phyloP scores from a whole-genome alignment of 2,113 vertebrate genomes.

The Eudorcas thomsonii region DNA sequence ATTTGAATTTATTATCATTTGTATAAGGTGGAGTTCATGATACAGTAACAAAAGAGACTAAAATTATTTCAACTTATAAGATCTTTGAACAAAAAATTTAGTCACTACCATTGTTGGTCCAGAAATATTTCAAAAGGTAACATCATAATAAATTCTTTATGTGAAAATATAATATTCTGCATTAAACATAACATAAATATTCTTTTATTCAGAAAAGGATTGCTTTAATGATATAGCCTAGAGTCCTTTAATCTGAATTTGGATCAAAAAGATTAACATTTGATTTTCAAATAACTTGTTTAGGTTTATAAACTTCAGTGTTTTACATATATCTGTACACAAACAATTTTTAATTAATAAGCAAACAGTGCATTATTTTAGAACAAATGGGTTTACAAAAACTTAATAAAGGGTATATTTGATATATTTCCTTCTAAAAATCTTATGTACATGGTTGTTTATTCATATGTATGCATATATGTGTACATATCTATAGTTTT shows the following conservation, averaged over 20 bases:
- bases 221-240: neutral
- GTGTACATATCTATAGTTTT: neutral
- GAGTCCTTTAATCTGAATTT: neutral
- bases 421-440: neutral
- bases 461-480: neutral
- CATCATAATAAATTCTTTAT: neutral
- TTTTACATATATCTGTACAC: neutral
- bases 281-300: neutral
- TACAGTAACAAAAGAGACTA: neutral
- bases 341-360: neutral
- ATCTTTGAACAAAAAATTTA: neutral
- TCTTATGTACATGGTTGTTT: neutral
- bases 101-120: neutral
- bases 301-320: neutral
- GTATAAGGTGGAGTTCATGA: neutral
- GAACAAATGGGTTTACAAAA: neutral
- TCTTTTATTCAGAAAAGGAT: neutral
- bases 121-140: neutral
- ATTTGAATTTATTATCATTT: conserved; percentile 37
- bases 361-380: neutral
- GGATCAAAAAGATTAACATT: neutral
- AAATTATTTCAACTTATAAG: neutral
- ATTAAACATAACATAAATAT: neutral
- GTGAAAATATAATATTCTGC: neutral
- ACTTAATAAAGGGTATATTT: neutral